Evolutionary conservation across 2,797 vertebrate species (phyloP), one percentile per base, ranked within the genome.

Genomic region (Siniperca obscura): DNA sequence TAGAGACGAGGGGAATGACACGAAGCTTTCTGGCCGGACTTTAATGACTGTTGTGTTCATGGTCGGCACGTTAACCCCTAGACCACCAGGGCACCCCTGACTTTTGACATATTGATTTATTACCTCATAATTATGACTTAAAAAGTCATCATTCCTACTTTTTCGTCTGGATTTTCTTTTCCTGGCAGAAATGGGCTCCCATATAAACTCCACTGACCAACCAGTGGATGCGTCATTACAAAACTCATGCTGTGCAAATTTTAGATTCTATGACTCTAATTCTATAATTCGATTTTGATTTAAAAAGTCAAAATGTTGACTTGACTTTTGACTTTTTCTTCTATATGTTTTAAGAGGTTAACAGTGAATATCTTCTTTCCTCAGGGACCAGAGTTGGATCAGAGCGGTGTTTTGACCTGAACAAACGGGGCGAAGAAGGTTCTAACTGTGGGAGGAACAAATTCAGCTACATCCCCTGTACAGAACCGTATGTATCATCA

Each of bases 321-420:
- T 55, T 10, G 7, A 17, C 2, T 3, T 46, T 27, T 46, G 1
- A 65, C 44, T 62, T 44, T 68, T 36, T 9, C 4, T 22, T 75
- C 27, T 25, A 3, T 57, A 50, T 27, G 1, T 65, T 22, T 11
- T 27, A 2, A 53, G 22, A 40, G 2, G 27, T 38, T 57, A 52
- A 67, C 65, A 60, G 1, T 79, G 34, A 19, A 70, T 53, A 55
- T 21, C 30, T 50, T 46, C 67, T 78, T 4, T 69, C 76, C 74
- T 19, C 62, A 98, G 98, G 93, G 42, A 87, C 96, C 0, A 84
- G 3, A 64, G 94, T 93, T 8, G 96, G 91, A 30, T 3, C 66
- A 0, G 91, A 96, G 2, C 0, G 38, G 3, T 98, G 97, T 87
- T 97, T 96, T 30, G 57, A 86, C 55, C 87, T 90, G 77, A 97